Evolutionary conservation across 2,797 vertebrate species (phyloP).

Genomic region (Selene dorsalis): DNA sequence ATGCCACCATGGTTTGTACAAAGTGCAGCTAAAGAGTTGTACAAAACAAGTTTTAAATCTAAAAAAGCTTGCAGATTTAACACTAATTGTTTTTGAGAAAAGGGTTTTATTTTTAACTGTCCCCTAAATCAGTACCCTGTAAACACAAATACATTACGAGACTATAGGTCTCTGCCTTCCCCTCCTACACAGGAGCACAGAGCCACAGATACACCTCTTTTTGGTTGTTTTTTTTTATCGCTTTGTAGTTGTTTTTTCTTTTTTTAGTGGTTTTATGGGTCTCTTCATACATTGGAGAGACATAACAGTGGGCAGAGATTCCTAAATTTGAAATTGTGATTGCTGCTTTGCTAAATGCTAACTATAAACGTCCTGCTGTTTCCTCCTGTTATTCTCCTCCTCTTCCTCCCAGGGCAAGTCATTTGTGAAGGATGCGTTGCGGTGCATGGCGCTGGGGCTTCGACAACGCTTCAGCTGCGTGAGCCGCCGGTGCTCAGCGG

Average conservation of each 20-base stretch:
- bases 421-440: slow-evolving; percentile 94
- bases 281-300: not conserved
- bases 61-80: too few relatives aligned
- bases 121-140: too few relatives aligned
- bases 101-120: too few relatives aligned
- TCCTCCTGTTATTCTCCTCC: not conserved
- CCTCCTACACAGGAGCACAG: too few relatives aligned
- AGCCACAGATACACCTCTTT: too few relatives aligned
- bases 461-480: slow-evolving; percentile 95
- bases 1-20: too few relatives aligned
- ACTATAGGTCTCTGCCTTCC: too few relatives aligned
- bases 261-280: not conserved
- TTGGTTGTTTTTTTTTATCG: too few relatives aligned
- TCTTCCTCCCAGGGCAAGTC: slow-evolving; percentile 90
- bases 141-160: too few relatives aligned
- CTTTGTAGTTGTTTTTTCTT: not conserved
- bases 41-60: too few relatives aligned
- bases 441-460: slow-evolving; percentile 94
- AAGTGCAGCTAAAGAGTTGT: too few relatives aligned
- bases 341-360: not conserved
- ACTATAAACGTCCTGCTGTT: not conserved
- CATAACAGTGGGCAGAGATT: not conserved
- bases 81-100: too few relatives aligned
- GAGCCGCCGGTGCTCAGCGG: slow-evolving; percentile 93
- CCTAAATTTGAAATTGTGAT: slow-evolving; percentile 6